These are phyloP conservation scores for Xiphias gladius DNA, from an alignment of 2,113 vertebrate species.

Conservation along the genomic window DNA sequence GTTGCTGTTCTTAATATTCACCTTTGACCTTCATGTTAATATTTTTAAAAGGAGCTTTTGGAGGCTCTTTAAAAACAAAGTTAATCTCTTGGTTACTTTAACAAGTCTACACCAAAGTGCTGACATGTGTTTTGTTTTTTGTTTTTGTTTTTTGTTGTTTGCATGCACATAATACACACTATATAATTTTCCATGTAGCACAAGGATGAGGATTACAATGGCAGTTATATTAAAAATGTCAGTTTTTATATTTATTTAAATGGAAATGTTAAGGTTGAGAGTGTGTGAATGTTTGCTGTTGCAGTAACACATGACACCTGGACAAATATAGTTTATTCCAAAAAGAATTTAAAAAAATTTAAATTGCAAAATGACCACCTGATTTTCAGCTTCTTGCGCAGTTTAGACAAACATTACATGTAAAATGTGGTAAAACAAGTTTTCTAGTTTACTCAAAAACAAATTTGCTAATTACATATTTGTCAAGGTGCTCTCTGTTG, in stretches of 20 bases:
- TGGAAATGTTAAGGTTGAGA: constrained; percentile 23
- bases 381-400: background rate
- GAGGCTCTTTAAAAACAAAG: constrained; percentile 28
- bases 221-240: constrained; percentile 17
- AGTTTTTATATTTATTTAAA: constrained; percentile 66
- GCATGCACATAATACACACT: constrained; percentile 75
- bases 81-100: constrained; percentile 46
- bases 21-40: background rate
- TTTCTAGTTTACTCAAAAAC: constrained; percentile 11
- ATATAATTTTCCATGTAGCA: constrained; percentile 57
- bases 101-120: constrained; percentile 75
- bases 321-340: background rate
- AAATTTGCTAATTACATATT: background rate
- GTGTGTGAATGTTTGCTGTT: constrained; percentile 42
- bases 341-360: background rate
- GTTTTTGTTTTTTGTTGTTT: constrained; percentile 54
- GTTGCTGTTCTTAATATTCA: constrained; percentile 5
- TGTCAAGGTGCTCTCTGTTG: background rate
- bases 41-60: constrained; percentile 35
- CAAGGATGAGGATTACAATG: constrained; percentile 13
- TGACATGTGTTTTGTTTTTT: constrained; percentile 35
- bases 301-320: constrained; percentile 10
- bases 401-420: background rate
- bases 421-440: background rate
- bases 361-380: background rate